Evolutionary conservation across 2,797 vertebrate species (phyloP), one percentile per base, ranked within the genome.

Genomic region (Bradypus variegatus): DNA sequence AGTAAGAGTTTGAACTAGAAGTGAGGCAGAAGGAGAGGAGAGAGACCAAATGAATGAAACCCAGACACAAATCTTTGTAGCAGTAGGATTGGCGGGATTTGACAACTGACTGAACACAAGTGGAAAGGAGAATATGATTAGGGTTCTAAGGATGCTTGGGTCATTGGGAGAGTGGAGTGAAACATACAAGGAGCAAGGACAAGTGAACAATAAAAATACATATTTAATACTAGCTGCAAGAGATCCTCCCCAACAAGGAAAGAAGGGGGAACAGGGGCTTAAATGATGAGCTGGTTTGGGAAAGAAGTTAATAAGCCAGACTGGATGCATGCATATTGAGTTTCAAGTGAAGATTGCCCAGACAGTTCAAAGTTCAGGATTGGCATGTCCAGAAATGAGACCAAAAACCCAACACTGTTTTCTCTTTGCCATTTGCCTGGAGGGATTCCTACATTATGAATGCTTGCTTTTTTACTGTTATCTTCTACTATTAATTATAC

Each of bases 401-500:
- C 58, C n/a, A 73, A 36, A 94, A 92, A 45, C 19, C 60, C 75
- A 70, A 55, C 25, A 72, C 3, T 70, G 5, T 55, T 80, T 4
- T 33, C 38, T 65, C 38, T 67, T 90, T 90, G 8, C 33, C n/a
- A 5, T 78, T 31, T 48, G 8, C 60, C 48, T 77, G 53, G 19
- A 53, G 50, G 23, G 89, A 65, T 86, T 77, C 67, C 94, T 88
- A 65, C 21, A 91, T 77, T 69, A 60, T 27, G 72, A 73, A 70
- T 65, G 53, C 25, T 93, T 91, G 25, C 5, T 86, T 25, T 10
- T 90, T 50, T 45, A 45, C 19, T 33, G 78, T 13, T 27, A 62
- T 67, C 79, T 91, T 83, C 38, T 72, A 4, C 38, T 88, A 36
- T 85, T 92, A 92, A 84, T 76, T 95, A 92, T 93, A 89, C 64